A percentile compares a stretch with the other conserved stretches of the same genome.
These are phyloP conservation scores for Pseudomugil gertrudae DNA, from an alignment of 2,797 vertebrate species.

Conservation along the genomic window DNA sequence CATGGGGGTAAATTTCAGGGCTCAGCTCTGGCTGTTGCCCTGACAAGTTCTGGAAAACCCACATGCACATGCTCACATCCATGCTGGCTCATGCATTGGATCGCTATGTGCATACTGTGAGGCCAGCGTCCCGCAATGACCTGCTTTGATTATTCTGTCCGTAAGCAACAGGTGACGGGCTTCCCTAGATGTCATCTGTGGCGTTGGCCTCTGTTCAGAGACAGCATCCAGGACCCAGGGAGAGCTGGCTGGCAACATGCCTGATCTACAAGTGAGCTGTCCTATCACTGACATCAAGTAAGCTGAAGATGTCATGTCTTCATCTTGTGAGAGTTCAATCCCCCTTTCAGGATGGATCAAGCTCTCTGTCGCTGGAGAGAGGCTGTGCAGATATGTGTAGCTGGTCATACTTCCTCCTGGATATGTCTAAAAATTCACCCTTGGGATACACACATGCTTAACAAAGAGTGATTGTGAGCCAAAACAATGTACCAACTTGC, in stretches of 20 bases:
- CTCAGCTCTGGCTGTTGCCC: constrained; percentile 62
- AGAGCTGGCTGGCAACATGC: constrained; percentile 77
- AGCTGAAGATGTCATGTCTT: constrained; percentile 80
- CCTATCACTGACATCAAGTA: constrained; percentile 78
- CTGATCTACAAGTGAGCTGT: constrained; percentile 82
- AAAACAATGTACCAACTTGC: constrained; percentile 21
- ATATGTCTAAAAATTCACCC: constrained; percentile 52
- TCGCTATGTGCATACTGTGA: constrained; percentile 29
- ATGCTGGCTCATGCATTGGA: constrained; percentile 19
- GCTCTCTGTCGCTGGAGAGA: constrained; percentile 69
- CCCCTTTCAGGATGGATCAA: constrained; percentile 73
- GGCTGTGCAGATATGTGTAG: constrained; percentile 64
- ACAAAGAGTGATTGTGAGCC: constrained; percentile 40
- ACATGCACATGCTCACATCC: constrained; percentile 13
- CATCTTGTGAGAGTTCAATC: constrained; percentile 79
- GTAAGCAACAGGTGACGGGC: constrained; percentile 79
- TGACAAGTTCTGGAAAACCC: constrained; percentile 53
- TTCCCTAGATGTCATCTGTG: constrained; percentile 71
- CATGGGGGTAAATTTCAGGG: constrained; percentile 71
- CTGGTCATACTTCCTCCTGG: constrained; percentile 58
- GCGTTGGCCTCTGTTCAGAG: constrained; percentile 71
- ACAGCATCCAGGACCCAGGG: constrained; percentile 65
- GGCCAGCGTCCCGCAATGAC: constrained; percentile 61
- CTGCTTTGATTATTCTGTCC: constrained; percentile 72
- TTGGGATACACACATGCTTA: constrained; percentile 34